Conservation (phyloP, 2,113 vertebrate species). For the Numida meleagris region DNA sequence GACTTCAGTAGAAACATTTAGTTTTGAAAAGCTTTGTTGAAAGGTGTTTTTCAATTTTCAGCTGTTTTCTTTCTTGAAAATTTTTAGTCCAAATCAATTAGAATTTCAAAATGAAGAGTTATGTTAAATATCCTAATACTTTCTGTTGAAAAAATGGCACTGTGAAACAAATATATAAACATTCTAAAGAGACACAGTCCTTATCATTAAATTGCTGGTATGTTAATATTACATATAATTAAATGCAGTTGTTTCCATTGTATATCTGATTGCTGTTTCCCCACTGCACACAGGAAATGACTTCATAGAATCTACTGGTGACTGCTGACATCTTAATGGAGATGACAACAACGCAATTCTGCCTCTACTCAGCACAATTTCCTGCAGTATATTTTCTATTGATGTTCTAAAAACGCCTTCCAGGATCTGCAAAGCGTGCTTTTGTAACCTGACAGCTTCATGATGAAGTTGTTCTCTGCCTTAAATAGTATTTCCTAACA, state of each 20-base stretch:
- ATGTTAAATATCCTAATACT: rapidly evolving
- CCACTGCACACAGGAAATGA: conserved; percentile 11
- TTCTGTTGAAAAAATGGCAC: background rate
- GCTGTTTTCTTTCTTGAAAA: background rate
- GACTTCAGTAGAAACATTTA: background rate
- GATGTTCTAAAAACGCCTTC: conserved; percentile 35
- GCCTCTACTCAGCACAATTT: background rate
- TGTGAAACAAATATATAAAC: background rate
- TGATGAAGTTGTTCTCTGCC: background rate
- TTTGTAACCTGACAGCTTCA: background rate
- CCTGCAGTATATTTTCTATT: conserved; percentile 24
- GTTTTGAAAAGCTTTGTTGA: background rate
- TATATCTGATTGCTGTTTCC: background rate
- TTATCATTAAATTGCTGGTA: background rate
- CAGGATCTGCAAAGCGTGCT: background rate
- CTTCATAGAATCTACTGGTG: background rate
- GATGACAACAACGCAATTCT: background rate
- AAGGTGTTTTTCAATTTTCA: background rate
- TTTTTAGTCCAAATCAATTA: background rate
- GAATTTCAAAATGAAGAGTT: background rate
- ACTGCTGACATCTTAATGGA: conserved; percentile 37
- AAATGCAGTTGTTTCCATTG: conserved; percentile 6
- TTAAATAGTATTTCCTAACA: background rate
- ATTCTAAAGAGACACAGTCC: background rate
- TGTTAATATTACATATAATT: background rate